Evolutionary conservation across 2,113 vertebrate species (phyloP), one percentile per base, ranked within the genome.

Genomic region (Pseudopipra pipra): DNA sequence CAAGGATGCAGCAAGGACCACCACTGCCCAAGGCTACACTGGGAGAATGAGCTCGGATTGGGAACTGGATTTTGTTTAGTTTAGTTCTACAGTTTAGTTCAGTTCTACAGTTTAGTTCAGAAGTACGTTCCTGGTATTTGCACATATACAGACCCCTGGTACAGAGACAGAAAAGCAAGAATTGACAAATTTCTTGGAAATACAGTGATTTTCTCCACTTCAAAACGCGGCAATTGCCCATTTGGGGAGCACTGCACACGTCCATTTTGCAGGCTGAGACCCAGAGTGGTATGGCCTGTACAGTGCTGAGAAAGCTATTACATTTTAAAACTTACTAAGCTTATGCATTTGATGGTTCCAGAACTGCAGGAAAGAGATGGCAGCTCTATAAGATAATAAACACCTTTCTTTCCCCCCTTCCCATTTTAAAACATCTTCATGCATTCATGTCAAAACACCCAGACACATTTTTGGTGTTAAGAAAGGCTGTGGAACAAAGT

Each of bases 1-100:
- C 35, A 75, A 0, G 0, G 56, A 0, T 8, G 19, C 41, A 66
- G 11, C 21, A 41, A 74, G 70, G 41, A 73, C 44, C 39, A 51
- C 44, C 13, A 10, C 0, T 5, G 47, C 22, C 44, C 3, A 16
- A 87, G 23, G n/a, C 31, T 35, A 59, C 27, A 4, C 0, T 14
- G 44, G 43, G 51, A 62, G 55, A 74, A 84, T 1, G 2, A 87
- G 27, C 14, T 66, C 2, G 0, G 54, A 5, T 18, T 55, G 37
- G 55, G 41, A 87, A 37, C 30, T 37, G 23, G 15, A 16, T 35
- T 85, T 70, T 39, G 39, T 39, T 39, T 39, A 39, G 39, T 39
- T 39, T 11, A 39, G 39, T 39, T 39, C 39, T 39, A 39, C 8
- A 11, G 16, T 27, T 75, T n/a, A 37, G 46, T 46, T 78, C 71